Conservation (phyloP, 2,888 invertebrate genomes). For the Cantharis rustica region DNA sequence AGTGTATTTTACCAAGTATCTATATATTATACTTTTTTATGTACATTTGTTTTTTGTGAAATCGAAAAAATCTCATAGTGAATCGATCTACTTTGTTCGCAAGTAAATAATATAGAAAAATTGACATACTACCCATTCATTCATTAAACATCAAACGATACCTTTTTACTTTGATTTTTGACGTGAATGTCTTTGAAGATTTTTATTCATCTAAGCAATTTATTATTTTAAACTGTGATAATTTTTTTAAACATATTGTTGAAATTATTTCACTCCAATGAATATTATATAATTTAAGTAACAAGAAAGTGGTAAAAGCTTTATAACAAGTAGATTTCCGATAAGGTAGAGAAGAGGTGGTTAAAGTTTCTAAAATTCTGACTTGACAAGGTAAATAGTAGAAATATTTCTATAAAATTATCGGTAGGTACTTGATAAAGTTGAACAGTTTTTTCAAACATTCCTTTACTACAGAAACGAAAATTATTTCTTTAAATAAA, state of each 20-base stretch:
- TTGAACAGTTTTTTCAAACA: too few species aligned
- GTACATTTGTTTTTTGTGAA: background rate
- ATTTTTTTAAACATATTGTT: background rate
- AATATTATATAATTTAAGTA: background rate
- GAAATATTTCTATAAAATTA: too few species aligned
- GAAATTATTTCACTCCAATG: background rate
- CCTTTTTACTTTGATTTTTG: background rate
- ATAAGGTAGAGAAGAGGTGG: too few species aligned
- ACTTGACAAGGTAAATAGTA: too few species aligned
- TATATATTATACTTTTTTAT: background rate
- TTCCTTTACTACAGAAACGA: too few species aligned
- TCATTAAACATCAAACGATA: background rate
- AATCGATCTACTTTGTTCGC: background rate
- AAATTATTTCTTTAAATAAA: too few species aligned
- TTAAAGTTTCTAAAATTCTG: too few species aligned
- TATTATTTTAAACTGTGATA: background rate
- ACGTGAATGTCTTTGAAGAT: background rate
- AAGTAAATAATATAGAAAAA: background rate
- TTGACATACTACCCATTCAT: background rate
- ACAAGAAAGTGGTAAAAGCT: too few species aligned
- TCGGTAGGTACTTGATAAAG: too few species aligned
- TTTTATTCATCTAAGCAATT: background rate
- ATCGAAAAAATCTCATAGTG: background rate
- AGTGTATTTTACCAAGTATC: background rate
- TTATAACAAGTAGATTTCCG: too few species aligned